Evolutionary conservation across 2,113 vertebrate species (phyloP).

Genomic region (Psettodes erumei): DNA sequence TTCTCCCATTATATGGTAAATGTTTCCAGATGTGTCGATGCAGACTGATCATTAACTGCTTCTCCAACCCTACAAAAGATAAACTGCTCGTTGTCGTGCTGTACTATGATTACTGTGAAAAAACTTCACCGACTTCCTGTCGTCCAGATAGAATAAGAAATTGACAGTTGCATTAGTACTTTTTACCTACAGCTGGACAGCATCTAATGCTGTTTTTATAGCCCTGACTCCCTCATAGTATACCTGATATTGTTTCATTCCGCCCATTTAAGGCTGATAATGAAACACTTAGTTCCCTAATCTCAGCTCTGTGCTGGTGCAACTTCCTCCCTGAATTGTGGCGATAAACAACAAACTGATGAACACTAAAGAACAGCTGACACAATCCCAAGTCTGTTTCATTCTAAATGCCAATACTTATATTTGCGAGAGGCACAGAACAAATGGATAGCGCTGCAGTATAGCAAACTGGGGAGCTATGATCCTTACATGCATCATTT

Average conservation of each 20-base stretch:
- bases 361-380: constrained; percentile 39
- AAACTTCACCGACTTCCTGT: not conserved
- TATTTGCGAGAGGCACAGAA: constrained; percentile 51
- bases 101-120: too few species aligned
- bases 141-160: not conserved
- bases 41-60: constrained; percentile 6
- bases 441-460: constrained; percentile 54
- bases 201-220: not conserved
- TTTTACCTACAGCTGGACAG: not conserved
- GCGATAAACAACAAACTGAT: constrained; percentile 22
- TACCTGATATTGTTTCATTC: not conserved
- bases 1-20: too few species aligned
- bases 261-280: constrained; percentile 37
- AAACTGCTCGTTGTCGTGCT: too few species aligned
- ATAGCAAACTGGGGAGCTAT: constrained; percentile 56
- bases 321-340: not conserved
- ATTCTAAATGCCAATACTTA: constrained; percentile 63
- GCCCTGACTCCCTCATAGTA: not conserved
- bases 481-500: constrained; percentile 68
- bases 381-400: constrained; percentile 42
- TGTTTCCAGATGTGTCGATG: too few species aligned
- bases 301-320: not conserved
- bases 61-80: not conserved
- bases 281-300: constrained; percentile 33
- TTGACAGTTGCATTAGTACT: not conserved